These are phyloP conservation scores for Jaculus jaculus DNA, from an alignment of 2,113 vertebrate genomes.

Conservation along the genomic window DNA sequence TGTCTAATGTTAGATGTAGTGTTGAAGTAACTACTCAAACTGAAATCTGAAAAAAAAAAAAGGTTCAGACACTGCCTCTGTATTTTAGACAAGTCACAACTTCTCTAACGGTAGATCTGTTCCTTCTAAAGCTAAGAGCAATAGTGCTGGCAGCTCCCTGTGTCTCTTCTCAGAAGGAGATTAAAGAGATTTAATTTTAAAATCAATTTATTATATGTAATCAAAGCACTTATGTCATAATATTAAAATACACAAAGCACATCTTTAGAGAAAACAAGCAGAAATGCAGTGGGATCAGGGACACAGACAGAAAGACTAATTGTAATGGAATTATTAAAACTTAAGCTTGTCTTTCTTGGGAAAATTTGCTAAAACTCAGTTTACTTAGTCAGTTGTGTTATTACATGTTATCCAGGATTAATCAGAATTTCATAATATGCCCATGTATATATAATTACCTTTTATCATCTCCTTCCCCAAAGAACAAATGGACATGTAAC, in stretches of 20 bases:
- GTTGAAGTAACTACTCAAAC: neutral
- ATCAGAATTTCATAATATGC: neutral
- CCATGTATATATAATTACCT: neutral
- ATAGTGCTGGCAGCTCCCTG: neutral
- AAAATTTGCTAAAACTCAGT: neutral
- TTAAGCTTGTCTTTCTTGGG: neutral
- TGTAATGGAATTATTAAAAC: neutral
- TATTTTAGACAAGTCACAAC: neutral
- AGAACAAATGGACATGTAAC: neutral
- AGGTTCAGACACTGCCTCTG: neutral
- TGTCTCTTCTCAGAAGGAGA: neutral
- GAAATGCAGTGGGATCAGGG: neutral
- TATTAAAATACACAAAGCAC: neutral
- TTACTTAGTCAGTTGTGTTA: neutral
- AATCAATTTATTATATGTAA: neutral
- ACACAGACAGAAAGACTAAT: neutral
- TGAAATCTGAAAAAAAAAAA: conserved; percentile 4
- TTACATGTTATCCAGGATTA: neutral
- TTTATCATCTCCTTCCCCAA: neutral
- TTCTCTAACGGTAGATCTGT: neutral
- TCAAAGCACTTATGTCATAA: neutral
- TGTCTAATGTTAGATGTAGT: neutral
- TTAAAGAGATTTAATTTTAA: conserved; percentile 43
- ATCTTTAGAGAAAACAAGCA: neutral
- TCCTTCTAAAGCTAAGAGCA: neutral